A percentile compares a stretch with the other conserved stretches of the same genome.
Conservation (phyloP, 2,888 invertebrate genomes). For the Alcis repandata region DNA sequence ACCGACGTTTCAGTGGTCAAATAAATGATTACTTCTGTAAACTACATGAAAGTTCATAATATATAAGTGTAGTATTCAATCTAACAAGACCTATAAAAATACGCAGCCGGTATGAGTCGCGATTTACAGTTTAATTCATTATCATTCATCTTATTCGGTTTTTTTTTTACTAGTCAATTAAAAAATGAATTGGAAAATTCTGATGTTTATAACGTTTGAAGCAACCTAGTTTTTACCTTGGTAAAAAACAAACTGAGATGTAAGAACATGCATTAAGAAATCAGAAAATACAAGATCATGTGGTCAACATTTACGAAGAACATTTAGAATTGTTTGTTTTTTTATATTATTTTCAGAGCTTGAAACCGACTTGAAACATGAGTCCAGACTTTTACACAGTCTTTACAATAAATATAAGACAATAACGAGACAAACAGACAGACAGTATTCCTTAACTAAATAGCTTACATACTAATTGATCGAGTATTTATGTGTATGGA, state of each 20-base stretch:
- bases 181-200: too few relatives aligned
- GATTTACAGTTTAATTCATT: too few relatives aligned
- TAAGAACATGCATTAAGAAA: neutral
- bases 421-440: constrained; percentile 7
- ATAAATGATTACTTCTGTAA: too few relatives aligned
- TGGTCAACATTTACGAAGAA: neutral
- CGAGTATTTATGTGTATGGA: constrained; percentile 26
- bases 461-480: constrained; percentile 28
- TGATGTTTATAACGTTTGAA: too few relatives aligned
- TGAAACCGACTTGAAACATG: neutral
- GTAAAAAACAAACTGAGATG: neutral
- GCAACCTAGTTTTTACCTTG: too few relatives aligned
- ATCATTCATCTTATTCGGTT: too few relatives aligned
- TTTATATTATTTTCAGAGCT: neutral
- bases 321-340: neutral
- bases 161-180: too few relatives aligned
- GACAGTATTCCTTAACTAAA: constrained; percentile 8
- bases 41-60: too few relatives aligned
- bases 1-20: too few relatives aligned
- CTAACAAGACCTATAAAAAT: too few relatives aligned
- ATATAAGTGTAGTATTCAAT: too few relatives aligned
- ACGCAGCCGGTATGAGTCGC: too few relatives aligned
- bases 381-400: neutral
- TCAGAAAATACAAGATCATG: neutral
- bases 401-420: constrained; percentile 6